These are phyloP conservation scores for Vanacampus margaritifer DNA, from an alignment of 2,113 vertebrate species.

Conservation along the genomic window DNA sequence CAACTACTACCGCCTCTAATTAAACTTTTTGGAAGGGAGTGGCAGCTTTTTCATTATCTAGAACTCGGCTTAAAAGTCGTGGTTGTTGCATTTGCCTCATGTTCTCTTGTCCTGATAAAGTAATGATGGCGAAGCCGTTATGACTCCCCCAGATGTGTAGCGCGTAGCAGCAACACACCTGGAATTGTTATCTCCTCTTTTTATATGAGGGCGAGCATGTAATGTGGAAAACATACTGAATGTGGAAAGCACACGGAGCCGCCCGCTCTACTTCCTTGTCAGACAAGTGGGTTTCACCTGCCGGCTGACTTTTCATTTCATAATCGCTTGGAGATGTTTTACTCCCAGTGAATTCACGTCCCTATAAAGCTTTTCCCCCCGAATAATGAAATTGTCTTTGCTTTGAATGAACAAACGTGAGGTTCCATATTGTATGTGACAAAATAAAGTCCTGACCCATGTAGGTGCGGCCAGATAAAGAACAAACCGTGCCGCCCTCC, in stretches of 20 bases:
- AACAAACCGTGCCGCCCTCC: slow-evolving; percentile 10
- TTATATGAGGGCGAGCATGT: slow-evolving; percentile 67
- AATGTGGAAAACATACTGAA: slow-evolving; percentile 74
- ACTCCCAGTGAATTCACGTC: slow-evolving; percentile 59
- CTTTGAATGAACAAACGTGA: not conserved
- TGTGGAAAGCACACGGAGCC: slow-evolving; percentile 4
- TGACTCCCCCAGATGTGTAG: slow-evolving; percentile 71
- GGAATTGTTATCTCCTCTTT: slow-evolving; percentile 73
- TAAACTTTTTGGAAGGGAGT: slow-evolving; percentile 62
- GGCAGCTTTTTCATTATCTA: slow-evolving; percentile 49
- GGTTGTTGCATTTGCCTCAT: not conserved
- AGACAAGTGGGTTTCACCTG: slow-evolving; percentile 62
- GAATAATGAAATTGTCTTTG: slow-evolving; percentile 13
- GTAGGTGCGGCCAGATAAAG: slow-evolving; percentile 9
- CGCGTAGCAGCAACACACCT: slow-evolving; percentile 68
- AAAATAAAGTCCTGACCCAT: not conserved
- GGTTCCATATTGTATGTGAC: not conserved
- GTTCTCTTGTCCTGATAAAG: slow-evolving; percentile 7
- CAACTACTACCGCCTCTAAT: slow-evolving; percentile 68
- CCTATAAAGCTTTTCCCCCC: not conserved
- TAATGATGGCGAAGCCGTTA: not conserved
- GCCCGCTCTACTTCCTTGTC: slow-evolving; percentile 65
- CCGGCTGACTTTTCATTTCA: slow-evolving; percentile 68
- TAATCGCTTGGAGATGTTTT: slow-evolving; percentile 61
- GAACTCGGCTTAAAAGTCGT: slow-evolving; percentile 6